Evolutionary conservation across 2,888 invertebrate genomes (phyloP), one percentile per base, ranked within the genome.

Genomic region (Melikaiella ostensackeni): DNA sequence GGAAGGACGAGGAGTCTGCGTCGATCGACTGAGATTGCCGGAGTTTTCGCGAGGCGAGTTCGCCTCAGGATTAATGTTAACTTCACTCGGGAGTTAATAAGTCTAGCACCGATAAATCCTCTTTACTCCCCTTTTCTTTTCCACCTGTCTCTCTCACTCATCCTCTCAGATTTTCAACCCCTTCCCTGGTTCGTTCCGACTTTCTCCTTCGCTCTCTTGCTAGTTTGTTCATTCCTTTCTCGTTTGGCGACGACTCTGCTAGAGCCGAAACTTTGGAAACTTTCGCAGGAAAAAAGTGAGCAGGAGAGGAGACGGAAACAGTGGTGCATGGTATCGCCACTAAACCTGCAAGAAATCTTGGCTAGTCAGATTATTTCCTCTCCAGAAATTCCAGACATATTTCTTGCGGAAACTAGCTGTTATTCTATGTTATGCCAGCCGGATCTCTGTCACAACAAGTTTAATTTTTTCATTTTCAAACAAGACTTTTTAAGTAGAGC

Each of bases 41-140:
- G 79, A 83, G 82, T 85, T 85, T 82, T 42, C 75, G 80, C 77
- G 75, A 82, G 81, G 63, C 74, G 62, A 82, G 79, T 82, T 80
- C 75, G 79, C 81, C 82, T 84, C 84, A 85, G 88, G 87, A 87
- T 89, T 89, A 89, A 89, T 89, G 89, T 90, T 87, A 89, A 89
- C 88, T 90, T 87, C 85, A 85, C 88, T 88, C 82, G 84, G 83
- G 87, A 89, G 89, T 89, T 89, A 89, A 89, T 89, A 89, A 89
- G 89, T 89, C 88, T 86, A 86, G 85, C 87, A 86, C 85, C 85
- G 86, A 88, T 89, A 89, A 89, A 89, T 89, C 88, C 87, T 81
- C 84, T 86, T 87, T 86, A 88, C 86, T 85, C 82, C 82, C 77
- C 81, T 79, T 78, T 79, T 59, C 75, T 79, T 74, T 74, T 55